These are phyloP conservation scores for Empidonax traillii DNA, from an alignment of 2,113 vertebrate species.

Conservation along the genomic window DNA sequence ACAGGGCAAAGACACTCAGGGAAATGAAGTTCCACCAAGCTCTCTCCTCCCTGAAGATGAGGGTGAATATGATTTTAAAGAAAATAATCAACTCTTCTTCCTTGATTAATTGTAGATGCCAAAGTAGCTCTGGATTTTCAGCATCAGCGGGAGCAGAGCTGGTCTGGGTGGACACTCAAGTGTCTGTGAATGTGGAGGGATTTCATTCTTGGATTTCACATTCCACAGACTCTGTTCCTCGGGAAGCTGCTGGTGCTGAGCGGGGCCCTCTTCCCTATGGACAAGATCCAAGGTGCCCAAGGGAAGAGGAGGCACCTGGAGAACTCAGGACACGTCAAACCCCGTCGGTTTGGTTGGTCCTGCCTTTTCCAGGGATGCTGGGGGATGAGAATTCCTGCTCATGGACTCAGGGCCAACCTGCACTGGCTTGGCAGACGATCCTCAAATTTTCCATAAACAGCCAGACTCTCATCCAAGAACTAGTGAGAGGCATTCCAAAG, in stretches of 20 bases:
- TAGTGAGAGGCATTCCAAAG: not conserved
- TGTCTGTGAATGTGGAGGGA: not conserved
- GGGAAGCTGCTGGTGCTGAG: not conserved
- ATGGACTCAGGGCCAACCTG: not conserved
- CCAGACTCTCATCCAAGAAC: not conserved
- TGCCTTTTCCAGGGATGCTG: not conserved
- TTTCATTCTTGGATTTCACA: constrained; percentile 10
- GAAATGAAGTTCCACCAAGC: constrained; percentile 4
- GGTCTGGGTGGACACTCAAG: not conserved
- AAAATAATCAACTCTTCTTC: not conserved
- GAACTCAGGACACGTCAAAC: not conserved
- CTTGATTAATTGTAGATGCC: not conserved
- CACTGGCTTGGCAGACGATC: not conserved
- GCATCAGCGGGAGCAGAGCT: not conserved
- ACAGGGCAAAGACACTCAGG: not conserved
- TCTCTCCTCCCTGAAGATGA: not conserved
- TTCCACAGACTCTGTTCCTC: not conserved
- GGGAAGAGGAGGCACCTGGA: not conserved
- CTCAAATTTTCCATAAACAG: not conserved
- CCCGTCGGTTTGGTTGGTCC: rapidly evolving
- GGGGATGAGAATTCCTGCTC: rapidly evolving
- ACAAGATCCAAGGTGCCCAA: not conserved
- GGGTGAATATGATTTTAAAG: not conserved
- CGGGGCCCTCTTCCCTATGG: not conserved
- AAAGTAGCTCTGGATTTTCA: not conserved